Conservation (phyloP, 2,113 vertebrate genomes). For the Carassius auratus region DNA sequence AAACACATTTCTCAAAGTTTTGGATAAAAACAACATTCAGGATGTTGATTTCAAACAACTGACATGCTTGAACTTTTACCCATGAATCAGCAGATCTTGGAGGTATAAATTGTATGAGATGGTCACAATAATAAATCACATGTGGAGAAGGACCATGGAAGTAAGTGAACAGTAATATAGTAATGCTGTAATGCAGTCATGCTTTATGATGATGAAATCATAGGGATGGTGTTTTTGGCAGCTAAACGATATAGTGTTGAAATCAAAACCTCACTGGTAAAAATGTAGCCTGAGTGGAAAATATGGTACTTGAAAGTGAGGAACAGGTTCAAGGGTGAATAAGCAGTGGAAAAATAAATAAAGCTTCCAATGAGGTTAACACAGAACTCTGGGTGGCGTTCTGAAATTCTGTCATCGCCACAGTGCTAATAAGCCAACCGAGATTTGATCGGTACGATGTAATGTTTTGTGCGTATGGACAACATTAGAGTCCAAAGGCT, state of each 20-base stretch:
- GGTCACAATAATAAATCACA: neutral
- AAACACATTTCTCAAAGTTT: slow-evolving; percentile 1
- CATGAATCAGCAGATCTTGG: neutral
- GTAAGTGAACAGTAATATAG: slow-evolving; percentile 8
- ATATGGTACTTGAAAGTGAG: slow-evolving; percentile 7
- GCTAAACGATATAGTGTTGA: neutral
- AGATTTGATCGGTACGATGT: slow-evolving; percentile 52
- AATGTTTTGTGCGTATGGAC: slow-evolving; percentile 38
- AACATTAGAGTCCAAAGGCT: slow-evolving; percentile 33
- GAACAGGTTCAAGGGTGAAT: slow-evolving; percentile 25
- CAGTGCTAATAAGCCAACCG: slow-evolving; percentile 52
- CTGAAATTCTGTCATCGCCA: slow-evolving; percentile 57
- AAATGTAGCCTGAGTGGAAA: slow-evolving; percentile 8
- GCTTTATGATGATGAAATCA: slow-evolving; percentile 42
- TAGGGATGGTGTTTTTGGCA: slow-evolving; percentile 34
- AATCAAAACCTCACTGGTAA: slow-evolving; percentile 7
- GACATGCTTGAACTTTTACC: slow-evolving; percentile 21
- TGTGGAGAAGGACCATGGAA: neutral
- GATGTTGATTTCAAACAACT: slow-evolving; percentile 43
- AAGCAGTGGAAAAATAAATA: slow-evolving; percentile 32
- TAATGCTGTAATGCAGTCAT: slow-evolving; percentile 21
- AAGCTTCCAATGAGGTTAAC: slow-evolving; percentile 46
- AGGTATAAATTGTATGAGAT: neutral
- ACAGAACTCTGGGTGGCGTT: slow-evolving; percentile 46
- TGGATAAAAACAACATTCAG: neutral